Percentiles rank a stretch among this genome's conserved stretches.
phyloP scores from a whole-genome alignment of 1,140 invertebrate genomes.

The Marisa cornuarietis region DNA sequence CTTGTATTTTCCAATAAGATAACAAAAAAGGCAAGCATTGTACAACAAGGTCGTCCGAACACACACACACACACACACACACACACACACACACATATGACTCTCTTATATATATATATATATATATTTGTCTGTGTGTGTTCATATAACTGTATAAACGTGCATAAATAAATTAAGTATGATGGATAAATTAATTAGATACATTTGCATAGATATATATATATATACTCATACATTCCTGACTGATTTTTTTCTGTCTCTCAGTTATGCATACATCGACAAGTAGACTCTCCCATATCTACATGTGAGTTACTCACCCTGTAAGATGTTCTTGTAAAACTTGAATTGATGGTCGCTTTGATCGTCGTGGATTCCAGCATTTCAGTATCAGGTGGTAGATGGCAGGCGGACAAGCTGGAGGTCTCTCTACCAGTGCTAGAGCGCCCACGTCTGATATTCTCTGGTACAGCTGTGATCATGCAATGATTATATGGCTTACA shows the following conservation, averaged over 20 bases:
- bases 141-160: background rate
- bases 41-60: background rate
- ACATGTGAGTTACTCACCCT: background rate
- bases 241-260: background rate
- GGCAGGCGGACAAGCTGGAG: background rate
- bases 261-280: background rate
- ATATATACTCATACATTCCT: background rate
- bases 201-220: background rate
- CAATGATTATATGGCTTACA: background rate
- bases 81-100: background rate
- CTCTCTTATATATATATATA: background rate
- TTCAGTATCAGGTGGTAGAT: background rate
- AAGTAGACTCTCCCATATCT: too few species aligned
- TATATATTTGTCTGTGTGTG: too few species aligned
- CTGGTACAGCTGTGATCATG: constrained; percentile 2
- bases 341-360: background rate
- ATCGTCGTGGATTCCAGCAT: background rate
- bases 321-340: background rate
- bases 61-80: background rate
- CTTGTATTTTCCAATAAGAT: too few species aligned
- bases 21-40: too few species aligned
- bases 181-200: background rate
- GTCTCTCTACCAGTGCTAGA: background rate
- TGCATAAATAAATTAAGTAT: background rate
- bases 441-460: background rate